A percentile compares a stretch with the other conserved stretches of the same genome.
Evolutionary conservation across 2,797 vertebrate species (phyloP).

Genomic region (Thalassophryne amazonica): DNA sequence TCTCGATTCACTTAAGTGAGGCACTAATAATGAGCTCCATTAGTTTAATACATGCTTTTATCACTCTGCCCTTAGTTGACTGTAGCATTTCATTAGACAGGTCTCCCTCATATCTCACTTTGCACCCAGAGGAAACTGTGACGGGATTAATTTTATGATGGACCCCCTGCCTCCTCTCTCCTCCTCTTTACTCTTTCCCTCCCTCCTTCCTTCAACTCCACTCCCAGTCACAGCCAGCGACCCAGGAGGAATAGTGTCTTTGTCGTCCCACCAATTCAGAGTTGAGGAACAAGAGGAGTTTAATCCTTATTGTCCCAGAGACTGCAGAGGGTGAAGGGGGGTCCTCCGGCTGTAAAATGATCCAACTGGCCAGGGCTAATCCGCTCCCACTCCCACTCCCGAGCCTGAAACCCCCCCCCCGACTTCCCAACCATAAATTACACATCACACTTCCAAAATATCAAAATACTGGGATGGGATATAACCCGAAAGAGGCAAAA

Average conservation of each 20-base stretch:
- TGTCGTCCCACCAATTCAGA: constrained; percentile 76
- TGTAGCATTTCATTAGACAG: constrained; percentile 72
- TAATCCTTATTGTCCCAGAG: constrained; percentile 84
- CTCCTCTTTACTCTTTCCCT: constrained; percentile 20
- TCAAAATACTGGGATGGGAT: constrained; percentile 10
- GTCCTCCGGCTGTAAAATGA: constrained; percentile 91
- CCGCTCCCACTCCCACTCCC: constrained; percentile 83
- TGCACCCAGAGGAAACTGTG: constrained; percentile 76
- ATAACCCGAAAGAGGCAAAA: constrained; percentile 6
- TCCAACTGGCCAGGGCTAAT: constrained; percentile 95
- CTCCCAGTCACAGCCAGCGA: constrained; percentile 68
- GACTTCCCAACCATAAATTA: constrained; percentile 58
- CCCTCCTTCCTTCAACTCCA: constrained; percentile 44
- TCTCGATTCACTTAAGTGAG: constrained; percentile 58
- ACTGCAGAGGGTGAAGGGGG: constrained; percentile 71
- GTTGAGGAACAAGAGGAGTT: constrained; percentile 84
- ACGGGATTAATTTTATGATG: constrained; percentile 78
- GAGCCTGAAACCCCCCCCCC: constrained; percentile 60
- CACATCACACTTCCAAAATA: constrained; percentile 36
- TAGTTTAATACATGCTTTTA: constrained; percentile 70
- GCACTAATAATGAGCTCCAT: constrained; percentile 68
- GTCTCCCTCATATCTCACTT: constrained; percentile 78
- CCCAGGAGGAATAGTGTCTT: constrained; percentile 78
- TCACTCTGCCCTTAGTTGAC: constrained; percentile 69
- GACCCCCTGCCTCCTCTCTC: constrained; percentile 66